Conservation (phyloP, 1,140 invertebrate genomes). For the Stenopsyche tienmushanensis region DNA sequence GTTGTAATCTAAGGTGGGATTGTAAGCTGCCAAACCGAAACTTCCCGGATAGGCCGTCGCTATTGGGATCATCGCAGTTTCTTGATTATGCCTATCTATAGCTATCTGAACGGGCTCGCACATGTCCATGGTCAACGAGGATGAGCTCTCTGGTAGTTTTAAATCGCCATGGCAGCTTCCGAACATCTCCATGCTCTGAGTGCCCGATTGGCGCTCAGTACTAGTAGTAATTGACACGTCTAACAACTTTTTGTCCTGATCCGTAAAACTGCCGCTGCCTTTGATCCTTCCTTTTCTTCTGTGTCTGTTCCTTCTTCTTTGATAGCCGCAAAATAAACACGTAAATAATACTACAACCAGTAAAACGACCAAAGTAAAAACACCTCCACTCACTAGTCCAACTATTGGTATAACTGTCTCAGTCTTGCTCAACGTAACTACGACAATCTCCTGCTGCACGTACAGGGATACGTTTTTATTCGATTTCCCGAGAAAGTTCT, state of each 20-base stretch:
- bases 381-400: constrained; percentile 57
- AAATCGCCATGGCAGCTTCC: constrained; percentile 56
- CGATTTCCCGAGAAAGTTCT: constrained; percentile 71
- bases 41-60: constrained; percentile 35
- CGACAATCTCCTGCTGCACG: constrained; percentile 67
- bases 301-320: constrained; percentile 46
- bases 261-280: constrained; percentile 69
- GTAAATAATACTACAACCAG: constrained; percentile 56
- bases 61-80: constrained; percentile 44
- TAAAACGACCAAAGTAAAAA: constrained; percentile 52
- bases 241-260: constrained; percentile 74
- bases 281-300: constrained; percentile 65
- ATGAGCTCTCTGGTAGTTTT: constrained; percentile 49
- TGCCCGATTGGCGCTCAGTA: constrained; percentile 62
- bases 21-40: constrained; percentile 35
- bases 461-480: constrained; percentile 69
- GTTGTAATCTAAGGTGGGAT: constrained; percentile 48
- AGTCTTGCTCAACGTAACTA: constrained; percentile 63
- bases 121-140: constrained; percentile 47
- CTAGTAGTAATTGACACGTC: constrained; percentile 74
- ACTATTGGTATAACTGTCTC: constrained; percentile 62
- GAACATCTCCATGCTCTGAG: constrained; percentile 60
- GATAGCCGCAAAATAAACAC: constrained; percentile 59
- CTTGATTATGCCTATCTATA: constrained; percentile 67
- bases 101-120: constrained; percentile 74